Conservation (phyloP, 2,888 invertebrate genomes). For the Seira musarum region DNA sequence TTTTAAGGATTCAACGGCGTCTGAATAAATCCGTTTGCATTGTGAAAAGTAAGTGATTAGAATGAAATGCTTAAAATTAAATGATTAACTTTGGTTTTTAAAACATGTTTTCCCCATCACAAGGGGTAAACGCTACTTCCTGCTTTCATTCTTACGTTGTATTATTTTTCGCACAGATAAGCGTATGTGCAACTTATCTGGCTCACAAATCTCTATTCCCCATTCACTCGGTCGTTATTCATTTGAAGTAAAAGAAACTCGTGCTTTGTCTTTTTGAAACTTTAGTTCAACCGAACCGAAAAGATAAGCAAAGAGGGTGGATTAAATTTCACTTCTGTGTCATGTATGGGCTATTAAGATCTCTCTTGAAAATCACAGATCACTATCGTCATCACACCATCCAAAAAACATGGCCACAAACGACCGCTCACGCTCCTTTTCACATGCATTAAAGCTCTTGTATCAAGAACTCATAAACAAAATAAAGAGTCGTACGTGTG, state of each 20-base stretch:
- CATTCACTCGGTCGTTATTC: not conserved
- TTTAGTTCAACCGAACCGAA: not conserved
- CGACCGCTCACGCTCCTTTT: constrained; percentile 18
- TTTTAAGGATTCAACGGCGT: too few relatives aligned
- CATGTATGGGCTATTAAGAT: constrained; percentile 20
- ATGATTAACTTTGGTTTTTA: too few relatives aligned
- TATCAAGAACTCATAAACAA: constrained; percentile 14
- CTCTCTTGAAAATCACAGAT: constrained; percentile 21
- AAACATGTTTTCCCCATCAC: constrained; percentile 4
- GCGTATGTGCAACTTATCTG: not conserved
- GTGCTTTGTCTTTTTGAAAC: not conserved
- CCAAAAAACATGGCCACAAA: constrained; percentile 38
- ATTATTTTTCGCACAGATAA: constrained; percentile 12
- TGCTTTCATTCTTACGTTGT: not conserved
- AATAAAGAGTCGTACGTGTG: constrained; percentile 13
- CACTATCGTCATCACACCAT: constrained; percentile 29
- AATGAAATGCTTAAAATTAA: too few relatives aligned
- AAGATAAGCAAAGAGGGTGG: constrained; percentile 2
- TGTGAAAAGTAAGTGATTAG: too few relatives aligned
- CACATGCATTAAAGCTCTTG: constrained; percentile 7
- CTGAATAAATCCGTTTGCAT: too few relatives aligned
- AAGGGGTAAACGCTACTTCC: constrained; percentile 13
- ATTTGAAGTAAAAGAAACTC: not conserved
- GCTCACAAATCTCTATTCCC: not conserved
- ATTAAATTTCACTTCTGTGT: constrained; percentile 14